Base-by-base conservation (phyloP, 2,113 vertebrate species). In the Oryzias melastigma region DNA sequence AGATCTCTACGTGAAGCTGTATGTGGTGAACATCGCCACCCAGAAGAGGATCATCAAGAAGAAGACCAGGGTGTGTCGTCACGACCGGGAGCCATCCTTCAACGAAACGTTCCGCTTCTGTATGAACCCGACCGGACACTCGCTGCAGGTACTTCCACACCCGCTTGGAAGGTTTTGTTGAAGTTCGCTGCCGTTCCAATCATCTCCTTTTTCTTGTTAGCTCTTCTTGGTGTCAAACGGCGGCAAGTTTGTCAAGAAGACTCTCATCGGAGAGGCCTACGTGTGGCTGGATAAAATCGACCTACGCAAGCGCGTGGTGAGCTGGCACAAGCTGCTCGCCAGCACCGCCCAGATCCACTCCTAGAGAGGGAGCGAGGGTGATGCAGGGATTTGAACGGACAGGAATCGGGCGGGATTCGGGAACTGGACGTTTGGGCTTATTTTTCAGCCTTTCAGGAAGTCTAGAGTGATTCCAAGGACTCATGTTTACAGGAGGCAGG, bases 241-340 rank as follows among this genome's bases (percentile, higher is more conserved):
- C 69, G 97, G 97, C 47, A 99, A 99, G 82, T 99, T 99, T 84
- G 91, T 98, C 88, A 98, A 98, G 93, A 99, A 99, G 92, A 99
- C 97, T 29, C 89, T 99, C 82, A 98, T 99, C 68, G 97, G 97
- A 2, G 97, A 99, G 91, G 96, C 97, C 62, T 98, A 96, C 74
- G 94, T 99, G 82, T 99, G 96, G 95, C 93, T 99, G 82, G 97
- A 99, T 90, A 98, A 99, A 89, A 94, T 99, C 76, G 97, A 99
- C 90, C 92, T 99, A 62, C 94, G 96, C 72, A 99, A 99, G 91
- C 94, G 96, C 79, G 93, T 94, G 86, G 95, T 98, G 82, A 96
- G 96, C 92, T 99, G 97, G 97, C 96, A 99, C 93, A 99, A 99
- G 92, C 92, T 99, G 80, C 90, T 98, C 81, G 93, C 94, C 90